phyloP scores from a whole-genome alignment of 2,797 vertebrate species.

The Myotis vivesi region DNA sequence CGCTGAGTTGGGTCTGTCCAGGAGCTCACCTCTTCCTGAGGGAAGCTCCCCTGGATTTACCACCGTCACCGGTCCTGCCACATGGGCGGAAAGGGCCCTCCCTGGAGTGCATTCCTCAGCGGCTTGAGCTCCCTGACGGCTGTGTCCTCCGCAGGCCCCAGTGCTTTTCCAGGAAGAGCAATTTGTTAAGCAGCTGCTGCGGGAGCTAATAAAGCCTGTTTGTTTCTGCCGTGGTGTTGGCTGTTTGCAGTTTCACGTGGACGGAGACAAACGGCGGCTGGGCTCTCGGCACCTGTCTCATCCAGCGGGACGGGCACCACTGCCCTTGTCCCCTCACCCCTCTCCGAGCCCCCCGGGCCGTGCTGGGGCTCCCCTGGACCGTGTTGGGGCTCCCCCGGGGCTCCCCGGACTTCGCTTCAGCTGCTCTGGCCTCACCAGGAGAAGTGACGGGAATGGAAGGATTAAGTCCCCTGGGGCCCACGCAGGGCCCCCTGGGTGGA shows the following conservation, averaged over 20 bases:
- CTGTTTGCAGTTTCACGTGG: not conserved
- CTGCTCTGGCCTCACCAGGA: not conserved
- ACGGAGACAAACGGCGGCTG: not conserved
- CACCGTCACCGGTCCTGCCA: not conserved
- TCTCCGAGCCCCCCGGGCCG: not conserved
- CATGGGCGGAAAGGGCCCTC: not conserved
- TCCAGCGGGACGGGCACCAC: not conserved
- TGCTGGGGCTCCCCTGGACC: not conserved
- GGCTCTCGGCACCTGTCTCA: not conserved
- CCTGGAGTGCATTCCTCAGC: not conserved
- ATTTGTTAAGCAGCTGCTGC: slow-evolving; percentile 10
- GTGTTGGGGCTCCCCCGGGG: not conserved
- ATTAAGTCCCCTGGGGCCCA: fast-evolving
- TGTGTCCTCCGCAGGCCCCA: not conserved
- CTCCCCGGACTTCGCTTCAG: not conserved
- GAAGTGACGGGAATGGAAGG: not conserved
- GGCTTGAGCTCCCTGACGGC: not conserved
- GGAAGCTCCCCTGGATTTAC: not conserved
- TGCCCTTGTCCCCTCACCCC: not conserved
- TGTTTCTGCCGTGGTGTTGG: not conserved
- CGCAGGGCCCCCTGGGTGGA: too few species aligned
- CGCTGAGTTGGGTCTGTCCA: too few species aligned
- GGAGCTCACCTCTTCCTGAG: not conserved
- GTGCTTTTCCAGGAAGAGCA: not conserved
- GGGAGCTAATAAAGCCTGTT: not conserved